phyloP scores from a whole-genome alignment of 2,113 vertebrate species.

The Poicephalus meyeri region DNA sequence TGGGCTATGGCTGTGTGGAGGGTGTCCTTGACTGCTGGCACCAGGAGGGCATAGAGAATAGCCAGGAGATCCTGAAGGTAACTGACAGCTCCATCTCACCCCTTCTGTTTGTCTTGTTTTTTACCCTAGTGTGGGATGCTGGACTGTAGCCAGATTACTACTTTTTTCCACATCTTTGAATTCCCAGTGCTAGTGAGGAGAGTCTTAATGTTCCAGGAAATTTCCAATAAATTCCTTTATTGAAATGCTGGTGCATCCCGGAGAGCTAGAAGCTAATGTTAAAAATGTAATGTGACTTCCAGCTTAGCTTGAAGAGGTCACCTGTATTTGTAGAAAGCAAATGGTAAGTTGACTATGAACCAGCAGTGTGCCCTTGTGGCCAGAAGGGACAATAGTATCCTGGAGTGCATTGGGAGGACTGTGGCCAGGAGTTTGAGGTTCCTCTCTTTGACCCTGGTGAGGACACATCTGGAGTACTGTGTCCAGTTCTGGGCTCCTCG shows the following conservation, averaged over 20 bases:
- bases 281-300: not conserved
- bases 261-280: not conserved
- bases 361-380: not conserved
- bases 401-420: not conserved
- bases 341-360: not conserved
- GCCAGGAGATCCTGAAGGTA: constrained; percentile 92
- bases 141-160: not conserved
- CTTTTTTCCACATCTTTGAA: not conserved
- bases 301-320: not conserved
- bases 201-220: not conserved
- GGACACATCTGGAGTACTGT: not conserved
- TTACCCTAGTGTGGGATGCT: not conserved
- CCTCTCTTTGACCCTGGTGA: not conserved
- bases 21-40: constrained; percentile 88
- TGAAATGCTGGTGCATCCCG: not conserved
- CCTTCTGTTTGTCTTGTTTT: too few relatives aligned
- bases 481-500: not conserved
- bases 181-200: not conserved
- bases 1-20: constrained; percentile 85
- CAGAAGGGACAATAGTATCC: not conserved
- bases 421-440: not conserved
- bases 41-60: constrained; percentile 90
- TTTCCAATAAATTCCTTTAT: not conserved
- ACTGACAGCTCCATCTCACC: not conserved
- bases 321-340: not conserved